These are phyloP conservation scores for Thomomys bottae DNA, from an alignment of 2,113 vertebrate genomes.

Conservation along the genomic window DNA sequence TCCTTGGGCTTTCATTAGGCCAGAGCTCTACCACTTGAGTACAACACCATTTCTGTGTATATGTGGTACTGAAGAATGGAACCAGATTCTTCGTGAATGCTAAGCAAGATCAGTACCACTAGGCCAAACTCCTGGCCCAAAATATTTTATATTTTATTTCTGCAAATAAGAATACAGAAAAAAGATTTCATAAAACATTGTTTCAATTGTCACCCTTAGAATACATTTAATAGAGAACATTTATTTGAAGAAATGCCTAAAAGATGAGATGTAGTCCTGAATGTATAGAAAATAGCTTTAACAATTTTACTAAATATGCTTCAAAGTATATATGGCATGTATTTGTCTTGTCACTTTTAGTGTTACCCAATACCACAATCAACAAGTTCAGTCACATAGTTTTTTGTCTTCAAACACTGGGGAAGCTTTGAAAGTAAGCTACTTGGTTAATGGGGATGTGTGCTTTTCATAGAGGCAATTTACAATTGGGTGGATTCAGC, in stretches of 20 bases:
- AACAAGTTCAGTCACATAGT: background rate
- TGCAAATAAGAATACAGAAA: background rate
- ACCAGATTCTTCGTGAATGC: too few species aligned
- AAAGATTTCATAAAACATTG: conserved; percentile 8
- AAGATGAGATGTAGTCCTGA: background rate
- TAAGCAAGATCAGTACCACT: too few species aligned
- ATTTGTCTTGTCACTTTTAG: conserved; percentile 8
- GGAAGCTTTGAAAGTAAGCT: background rate
- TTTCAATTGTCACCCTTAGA: background rate
- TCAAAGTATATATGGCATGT: background rate
- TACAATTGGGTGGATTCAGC: background rate
- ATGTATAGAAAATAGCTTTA: conserved; percentile 7
- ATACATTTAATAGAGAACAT: background rate
- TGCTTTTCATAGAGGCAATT: conserved; percentile 2
- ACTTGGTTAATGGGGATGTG: conserved; percentile 3
- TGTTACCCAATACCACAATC: background rate
- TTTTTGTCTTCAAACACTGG: conserved; percentile 26
- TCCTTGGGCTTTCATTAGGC: too few species aligned
- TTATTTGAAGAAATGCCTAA: background rate
- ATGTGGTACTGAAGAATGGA: too few species aligned
- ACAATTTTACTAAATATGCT: background rate
- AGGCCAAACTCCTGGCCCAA: too few species aligned
- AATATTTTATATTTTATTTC: background rate
- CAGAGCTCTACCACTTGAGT: too few species aligned
- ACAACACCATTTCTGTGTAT: too few species aligned